A percentile compares a stretch with the other conserved stretches of the same genome.
phyloP scores from a whole-genome alignment of 2,797 vertebrate species.

The Galago senegalensis region DNA sequence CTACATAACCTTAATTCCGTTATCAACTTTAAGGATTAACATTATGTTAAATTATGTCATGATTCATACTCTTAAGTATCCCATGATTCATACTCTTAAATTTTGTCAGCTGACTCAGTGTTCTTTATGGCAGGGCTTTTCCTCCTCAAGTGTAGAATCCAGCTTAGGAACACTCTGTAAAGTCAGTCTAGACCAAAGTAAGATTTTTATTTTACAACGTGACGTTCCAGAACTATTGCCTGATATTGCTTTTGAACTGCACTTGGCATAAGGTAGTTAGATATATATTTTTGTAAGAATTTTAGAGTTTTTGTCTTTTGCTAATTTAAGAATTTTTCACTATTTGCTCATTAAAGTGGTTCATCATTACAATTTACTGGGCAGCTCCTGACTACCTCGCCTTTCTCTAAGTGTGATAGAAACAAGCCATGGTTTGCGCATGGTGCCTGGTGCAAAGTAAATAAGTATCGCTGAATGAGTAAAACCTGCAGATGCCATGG shows the following conservation, averaged over 20 bases:
- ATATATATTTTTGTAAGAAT: neutral
- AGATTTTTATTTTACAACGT: neutral
- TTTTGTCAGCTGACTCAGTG: neutral
- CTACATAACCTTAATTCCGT: neutral
- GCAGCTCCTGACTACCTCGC: neutral
- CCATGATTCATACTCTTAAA: neutral
- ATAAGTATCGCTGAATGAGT: neutral
- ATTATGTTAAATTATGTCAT: too few species aligned
- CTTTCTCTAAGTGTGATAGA: neutral
- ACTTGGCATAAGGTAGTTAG: neutral
- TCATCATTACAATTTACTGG: neutral
- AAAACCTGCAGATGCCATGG: neutral
- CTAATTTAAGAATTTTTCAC: conserved; percentile 17
- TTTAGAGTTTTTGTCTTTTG: conserved; percentile 29
- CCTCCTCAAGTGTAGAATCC: neutral
- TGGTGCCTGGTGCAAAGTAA: neutral
- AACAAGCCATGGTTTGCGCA: accelerated
- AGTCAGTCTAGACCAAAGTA: conserved; percentile 1
- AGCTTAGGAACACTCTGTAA: neutral
- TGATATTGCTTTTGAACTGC: neutral
- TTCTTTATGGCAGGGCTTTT: neutral
- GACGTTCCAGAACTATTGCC: neutral
- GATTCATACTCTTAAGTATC: too few species aligned
- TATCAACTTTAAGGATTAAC: neutral
- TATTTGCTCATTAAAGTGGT: conserved; percentile 11